phyloP scores from a whole-genome alignment of 2,888 invertebrate genomes.

The Panopea generosa region DNA sequence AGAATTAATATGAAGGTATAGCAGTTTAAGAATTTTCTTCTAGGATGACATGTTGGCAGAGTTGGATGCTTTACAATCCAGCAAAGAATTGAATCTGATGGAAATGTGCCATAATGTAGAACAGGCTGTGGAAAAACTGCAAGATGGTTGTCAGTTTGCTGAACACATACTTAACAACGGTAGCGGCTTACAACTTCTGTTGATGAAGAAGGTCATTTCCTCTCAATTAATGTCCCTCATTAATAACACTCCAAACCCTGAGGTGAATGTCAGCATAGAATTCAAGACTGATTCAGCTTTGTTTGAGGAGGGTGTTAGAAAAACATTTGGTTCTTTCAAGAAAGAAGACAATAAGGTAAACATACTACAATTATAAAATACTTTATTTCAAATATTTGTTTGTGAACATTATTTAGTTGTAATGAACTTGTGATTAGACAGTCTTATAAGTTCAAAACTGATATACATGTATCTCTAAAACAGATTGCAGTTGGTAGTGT shows the following conservation, averaged over 20 bases:
- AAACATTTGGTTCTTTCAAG: constrained; percentile 82
- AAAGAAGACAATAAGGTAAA: constrained; percentile 27
- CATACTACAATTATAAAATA: too few relatives aligned
- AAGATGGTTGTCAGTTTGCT: constrained; percentile 94
- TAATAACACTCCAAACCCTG: constrained; percentile 92
- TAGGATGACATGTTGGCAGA: constrained; percentile 89
- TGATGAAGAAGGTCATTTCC: constrained; percentile 92
- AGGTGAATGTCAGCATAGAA: constrained; percentile 89
- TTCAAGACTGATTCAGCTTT: constrained; percentile 92
- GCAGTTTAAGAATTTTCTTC: too few relatives aligned
- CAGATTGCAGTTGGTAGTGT: too few relatives aligned
- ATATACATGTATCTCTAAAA: too few relatives aligned
- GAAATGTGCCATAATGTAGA: constrained; percentile 92
- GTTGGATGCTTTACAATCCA: constrained; percentile 88
- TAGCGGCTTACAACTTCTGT: constrained; percentile 89
- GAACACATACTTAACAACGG: constrained; percentile 93
- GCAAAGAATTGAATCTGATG: constrained; percentile 95
- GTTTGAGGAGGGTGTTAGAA: constrained; percentile 90
- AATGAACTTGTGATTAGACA: too few relatives aligned
- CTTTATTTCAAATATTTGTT: too few relatives aligned
- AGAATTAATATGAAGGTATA: too few relatives aligned
- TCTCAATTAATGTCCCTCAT: constrained; percentile 92
- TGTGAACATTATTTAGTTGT: too few relatives aligned
- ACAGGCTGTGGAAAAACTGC: constrained; percentile 93
- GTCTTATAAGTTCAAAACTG: too few relatives aligned